Conservation (phyloP, 1,140 invertebrate species). For the Agrilus planipennis region DNA sequence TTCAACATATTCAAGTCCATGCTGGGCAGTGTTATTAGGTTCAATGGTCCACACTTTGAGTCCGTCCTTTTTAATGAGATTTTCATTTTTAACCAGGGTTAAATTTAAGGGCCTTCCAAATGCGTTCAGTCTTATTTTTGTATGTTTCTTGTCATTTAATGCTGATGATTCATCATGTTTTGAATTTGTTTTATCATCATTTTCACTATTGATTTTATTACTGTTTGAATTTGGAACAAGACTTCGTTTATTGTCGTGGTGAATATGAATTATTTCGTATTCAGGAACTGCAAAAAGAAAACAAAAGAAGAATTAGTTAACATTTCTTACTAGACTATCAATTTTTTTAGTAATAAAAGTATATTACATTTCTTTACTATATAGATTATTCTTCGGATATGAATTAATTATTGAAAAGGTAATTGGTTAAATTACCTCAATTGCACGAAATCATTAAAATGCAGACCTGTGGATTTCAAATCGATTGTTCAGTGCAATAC, state of each 20-base stretch:
- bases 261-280: constrained; percentile 49
- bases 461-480: no score
- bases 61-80: constrained; percentile 54
- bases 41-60: constrained; percentile 68
- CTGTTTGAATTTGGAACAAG: constrained; percentile 10
- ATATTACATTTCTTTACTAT: no score
- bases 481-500: no score
- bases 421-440: no score
- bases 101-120: constrained; percentile 63
- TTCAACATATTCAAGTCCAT: constrained; percentile 65
- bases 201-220: neutral
- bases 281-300: constrained; percentile 56
- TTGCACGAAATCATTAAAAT: no score
- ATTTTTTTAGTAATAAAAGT: no score
- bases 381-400: no score
- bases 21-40: constrained; percentile 50
- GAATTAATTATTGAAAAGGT: no score
- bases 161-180: neutral
- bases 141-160: constrained; percentile 14
- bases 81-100: constrained; percentile 57
- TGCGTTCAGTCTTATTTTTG: constrained; percentile 58
- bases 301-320: no score
- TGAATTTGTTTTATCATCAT: constrained; percentile 3
- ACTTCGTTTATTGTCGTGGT: constrained; percentile 25
- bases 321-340: no score